Evolutionary conservation across 2,797 vertebrate genomes (phyloP), one percentile per base, ranked within the genome.

Genomic region (Urocyon cinereoargenteus): DNA sequence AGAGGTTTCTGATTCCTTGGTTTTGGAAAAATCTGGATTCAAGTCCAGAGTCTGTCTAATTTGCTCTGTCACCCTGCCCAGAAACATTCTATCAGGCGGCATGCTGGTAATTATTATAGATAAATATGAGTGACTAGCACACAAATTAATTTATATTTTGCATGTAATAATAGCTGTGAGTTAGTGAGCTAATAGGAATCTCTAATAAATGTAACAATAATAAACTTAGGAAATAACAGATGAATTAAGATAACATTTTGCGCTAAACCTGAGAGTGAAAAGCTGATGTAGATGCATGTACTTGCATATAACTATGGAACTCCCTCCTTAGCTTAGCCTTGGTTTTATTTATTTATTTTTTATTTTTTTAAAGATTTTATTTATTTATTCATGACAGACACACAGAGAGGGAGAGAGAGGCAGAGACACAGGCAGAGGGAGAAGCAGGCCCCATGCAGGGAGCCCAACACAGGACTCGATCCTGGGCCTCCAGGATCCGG

Each of bases 121-220:
- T 73, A 19, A 90, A 53, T 72, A 78, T 72, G 45, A 57, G 72
- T 89, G 75, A 53, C 34, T 51, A 75, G 26, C 34, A 81, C 4
- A 31, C 40, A 83, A 73, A 91, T 78, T 82, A 87, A 95, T 79
- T 81, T 85, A 85, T 19, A 79, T 85, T 79, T 57, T 57, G 18
- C 53, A 77, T 79, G 22, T 87, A 86, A 73, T 70, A 77, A 93
- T 11, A 86, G n/a, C 31, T 92, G 1, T 84, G 28, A 94, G 45
- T 70, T 79, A 66, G 73, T 73, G 15, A 91, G 15, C 10, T 68
- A 85, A 75, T 53, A 21, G 12, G 51, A 62, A 85, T 90, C 95
- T 95, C 77, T 49, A 92, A 82, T 31, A 92, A 81, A 16, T 68
- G 31, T 26, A 90, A 59, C 9, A 91, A 64, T 13, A 86, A 94